phyloP scores from a whole-genome alignment of 2,797 vertebrate genomes.

The Aselliscus stoliczkanus region DNA sequence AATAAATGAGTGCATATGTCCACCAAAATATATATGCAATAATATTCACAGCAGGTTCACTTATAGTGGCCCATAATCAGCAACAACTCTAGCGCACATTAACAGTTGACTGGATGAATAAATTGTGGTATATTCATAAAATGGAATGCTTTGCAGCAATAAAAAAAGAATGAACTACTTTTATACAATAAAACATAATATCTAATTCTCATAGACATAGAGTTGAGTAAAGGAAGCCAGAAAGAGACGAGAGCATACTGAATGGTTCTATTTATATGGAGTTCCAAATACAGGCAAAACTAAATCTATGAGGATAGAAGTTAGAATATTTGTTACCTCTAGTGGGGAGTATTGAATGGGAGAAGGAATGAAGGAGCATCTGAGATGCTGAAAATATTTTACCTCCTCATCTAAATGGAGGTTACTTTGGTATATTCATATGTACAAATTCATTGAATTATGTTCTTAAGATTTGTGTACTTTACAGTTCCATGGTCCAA shows the following conservation, averaged over 20 bases:
- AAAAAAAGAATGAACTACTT: neutral
- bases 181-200: neutral
- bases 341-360: neutral
- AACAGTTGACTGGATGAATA: neutral
- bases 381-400: neutral
- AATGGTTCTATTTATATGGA: neutral
- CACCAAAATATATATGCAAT: neutral
- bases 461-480: neutral
- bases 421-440: neutral
- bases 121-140: neutral
- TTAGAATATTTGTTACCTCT: neutral
- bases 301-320: neutral
- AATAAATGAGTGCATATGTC: neutral
- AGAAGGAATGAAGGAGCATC: neutral
- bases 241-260: neutral
- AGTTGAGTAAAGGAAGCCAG: neutral
- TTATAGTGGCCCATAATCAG: neutral
- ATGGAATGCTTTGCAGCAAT: neutral
- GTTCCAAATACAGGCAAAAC: neutral
- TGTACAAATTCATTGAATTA: neutral
- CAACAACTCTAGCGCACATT: neutral
- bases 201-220: neutral
- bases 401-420: neutral
- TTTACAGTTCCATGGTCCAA: too few species aligned
- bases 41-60: neutral